phyloP scores from a whole-genome alignment of 2,113 vertebrate species.

The Zingel zingel region DNA sequence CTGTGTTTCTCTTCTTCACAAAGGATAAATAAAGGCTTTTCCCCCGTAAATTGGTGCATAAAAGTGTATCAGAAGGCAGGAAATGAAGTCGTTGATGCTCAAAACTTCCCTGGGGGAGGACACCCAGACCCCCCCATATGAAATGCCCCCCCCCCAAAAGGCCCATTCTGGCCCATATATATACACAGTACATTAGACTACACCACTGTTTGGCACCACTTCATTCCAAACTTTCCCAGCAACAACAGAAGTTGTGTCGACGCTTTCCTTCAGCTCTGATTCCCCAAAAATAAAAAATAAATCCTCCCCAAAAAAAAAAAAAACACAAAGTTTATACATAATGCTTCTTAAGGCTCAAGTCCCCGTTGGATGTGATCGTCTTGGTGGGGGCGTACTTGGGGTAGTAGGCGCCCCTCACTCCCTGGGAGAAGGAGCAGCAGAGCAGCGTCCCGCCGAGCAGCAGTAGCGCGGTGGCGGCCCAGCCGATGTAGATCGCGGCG shows the following conservation, averaged over 20 bases:
- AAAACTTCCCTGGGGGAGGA: no score
- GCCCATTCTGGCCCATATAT: no score
- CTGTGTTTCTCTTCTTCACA: no score
- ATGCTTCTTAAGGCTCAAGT: constrained; percentile 90
- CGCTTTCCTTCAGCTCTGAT: no score
- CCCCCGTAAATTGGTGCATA: no score
- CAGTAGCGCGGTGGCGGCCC: constrained; percentile 90
- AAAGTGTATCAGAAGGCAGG: no score
- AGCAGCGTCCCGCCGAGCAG: constrained; percentile 90
- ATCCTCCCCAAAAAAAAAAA: not conserved
- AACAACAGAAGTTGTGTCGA: not conserved
- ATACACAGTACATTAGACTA: no score
- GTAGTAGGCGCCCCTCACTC: constrained; percentile 78
- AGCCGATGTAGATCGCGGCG: constrained; percentile 94
- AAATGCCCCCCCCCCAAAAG: no score
- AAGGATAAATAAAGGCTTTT: no score
- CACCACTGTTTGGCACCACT: no score
- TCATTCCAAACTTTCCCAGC: not conserved
- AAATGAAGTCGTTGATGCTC: no score
- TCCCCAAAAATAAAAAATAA: not conserved
- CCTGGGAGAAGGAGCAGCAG: constrained; percentile 87
- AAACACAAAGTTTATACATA: constrained; percentile 85
- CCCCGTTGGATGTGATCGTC: constrained; percentile 81
- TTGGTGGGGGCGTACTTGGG: constrained; percentile 89
- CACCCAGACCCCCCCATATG: no score